Evolutionary conservation across 2,888 invertebrate species (phyloP).

Genomic region (Resseliella maxima): DNA sequence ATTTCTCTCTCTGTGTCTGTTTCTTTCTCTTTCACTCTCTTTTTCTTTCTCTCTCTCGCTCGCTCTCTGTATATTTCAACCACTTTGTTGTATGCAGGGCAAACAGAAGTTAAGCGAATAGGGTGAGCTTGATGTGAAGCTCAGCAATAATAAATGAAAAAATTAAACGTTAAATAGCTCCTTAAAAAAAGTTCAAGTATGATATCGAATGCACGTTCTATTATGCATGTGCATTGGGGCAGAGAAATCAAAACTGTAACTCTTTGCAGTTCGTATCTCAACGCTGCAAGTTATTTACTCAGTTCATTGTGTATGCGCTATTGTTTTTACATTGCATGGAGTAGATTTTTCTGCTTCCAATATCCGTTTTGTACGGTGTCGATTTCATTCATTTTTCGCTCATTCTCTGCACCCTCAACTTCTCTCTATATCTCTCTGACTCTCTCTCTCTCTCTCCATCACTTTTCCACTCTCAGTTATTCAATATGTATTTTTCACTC

Average conservation of each 20-base stretch:
- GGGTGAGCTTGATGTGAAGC: background rate
- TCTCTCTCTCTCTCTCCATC: background rate
- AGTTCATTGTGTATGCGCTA: background rate
- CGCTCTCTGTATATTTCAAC: no score
- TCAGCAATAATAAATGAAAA: constrained; percentile 42
- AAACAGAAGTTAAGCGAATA: background rate
- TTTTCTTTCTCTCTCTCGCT: no score
- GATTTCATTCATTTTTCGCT: background rate
- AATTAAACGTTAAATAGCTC: constrained; percentile 33
- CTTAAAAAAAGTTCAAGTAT: constrained; percentile 26
- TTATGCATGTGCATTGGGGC: constrained; percentile 30
- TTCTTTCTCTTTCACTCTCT: background rate
- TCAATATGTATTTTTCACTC: no score
- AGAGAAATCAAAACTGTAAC: background rate
- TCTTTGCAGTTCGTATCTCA: background rate
- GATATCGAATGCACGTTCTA: constrained; percentile 30
- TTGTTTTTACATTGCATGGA: constrained; percentile 1
- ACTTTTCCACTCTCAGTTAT: background rate
- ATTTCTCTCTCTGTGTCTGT: no score
- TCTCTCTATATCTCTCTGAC: background rate
- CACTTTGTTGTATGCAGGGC: no score
- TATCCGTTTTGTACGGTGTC: constrained; percentile 13
- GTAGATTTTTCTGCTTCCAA: constrained; percentile 10
- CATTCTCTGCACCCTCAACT: background rate
- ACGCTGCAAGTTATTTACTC: constrained; percentile 35